phyloP scores from a whole-genome alignment of 2,888 invertebrate genomes.

The Itoplectis maculator region DNA sequence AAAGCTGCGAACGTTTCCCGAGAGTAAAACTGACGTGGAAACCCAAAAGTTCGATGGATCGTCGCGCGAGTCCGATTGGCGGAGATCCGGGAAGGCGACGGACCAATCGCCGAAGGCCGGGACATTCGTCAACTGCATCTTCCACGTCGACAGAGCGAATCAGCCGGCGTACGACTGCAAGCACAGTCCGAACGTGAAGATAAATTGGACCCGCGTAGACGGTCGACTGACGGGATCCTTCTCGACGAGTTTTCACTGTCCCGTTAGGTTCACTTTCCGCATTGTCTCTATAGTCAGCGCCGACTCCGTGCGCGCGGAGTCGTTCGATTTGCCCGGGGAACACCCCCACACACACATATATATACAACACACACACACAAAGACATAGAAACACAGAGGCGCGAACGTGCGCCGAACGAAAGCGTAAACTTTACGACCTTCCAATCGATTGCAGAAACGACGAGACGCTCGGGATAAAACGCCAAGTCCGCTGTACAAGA shows the following conservation, averaged over 20 bases:
- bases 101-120: background rate
- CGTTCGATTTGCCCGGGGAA: background rate
- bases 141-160: constrained; percentile 1
- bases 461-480: constrained; percentile 6
- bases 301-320: background rate
- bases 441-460: constrained; percentile 39
- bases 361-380: no score
- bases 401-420: background rate
- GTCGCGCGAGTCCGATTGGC: background rate
- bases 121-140: constrained; percentile 29
- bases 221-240: constrained; percentile 28
- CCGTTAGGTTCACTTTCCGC: constrained; percentile 38
- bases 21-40: constrained; percentile 12
- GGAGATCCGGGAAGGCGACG: background rate
- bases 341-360: no score
- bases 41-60: background rate
- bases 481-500: background rate
- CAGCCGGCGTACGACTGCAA: constrained; percentile 29
- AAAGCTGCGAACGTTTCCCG: constrained; percentile 1
- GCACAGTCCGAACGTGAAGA: constrained; percentile 21
- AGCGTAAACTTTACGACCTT: constrained; percentile 1
- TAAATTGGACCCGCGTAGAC: constrained; percentile 34
- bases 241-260: constrained; percentile 16
- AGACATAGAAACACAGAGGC: background rate
- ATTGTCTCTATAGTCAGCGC: background rate